phyloP scores from a whole-genome alignment of 2,888 invertebrate genomes.

The Thymelicus sylvestris region DNA sequence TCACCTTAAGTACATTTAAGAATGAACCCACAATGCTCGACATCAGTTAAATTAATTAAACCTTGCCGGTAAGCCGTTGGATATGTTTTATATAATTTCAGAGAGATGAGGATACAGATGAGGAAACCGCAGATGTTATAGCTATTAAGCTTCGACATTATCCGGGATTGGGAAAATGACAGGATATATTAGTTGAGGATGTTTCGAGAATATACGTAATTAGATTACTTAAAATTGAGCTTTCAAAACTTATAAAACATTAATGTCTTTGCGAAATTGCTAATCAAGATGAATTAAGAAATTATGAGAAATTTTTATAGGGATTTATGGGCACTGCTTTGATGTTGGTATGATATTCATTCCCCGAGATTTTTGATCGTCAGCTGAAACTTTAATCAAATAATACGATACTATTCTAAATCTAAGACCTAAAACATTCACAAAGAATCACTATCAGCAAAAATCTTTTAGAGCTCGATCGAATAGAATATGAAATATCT shows the following conservation, averaged over 20 bases:
- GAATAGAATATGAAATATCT: too few species aligned
- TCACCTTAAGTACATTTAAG: too few species aligned
- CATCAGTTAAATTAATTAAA: too few species aligned
- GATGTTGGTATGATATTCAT: background rate
- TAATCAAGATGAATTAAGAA: conserved; percentile 12
- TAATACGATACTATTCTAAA: too few species aligned
- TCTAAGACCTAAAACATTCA: too few species aligned
- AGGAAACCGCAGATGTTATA: conserved; percentile 67
- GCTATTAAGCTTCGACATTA: conserved; percentile 62
- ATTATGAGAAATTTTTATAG: background rate
- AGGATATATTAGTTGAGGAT: conserved; percentile 39
- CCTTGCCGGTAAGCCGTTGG: too few species aligned
- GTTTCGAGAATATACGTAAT: conserved; percentile 28
- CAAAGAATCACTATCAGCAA: too few species aligned
- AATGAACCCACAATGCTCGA: too few species aligned
- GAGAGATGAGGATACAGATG: conserved; percentile 53
- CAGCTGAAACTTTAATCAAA: too few species aligned
- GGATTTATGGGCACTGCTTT: background rate
- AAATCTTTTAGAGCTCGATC: too few species aligned
- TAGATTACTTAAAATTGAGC: conserved; percentile 13
- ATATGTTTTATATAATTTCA: background rate
- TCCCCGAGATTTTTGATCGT: too few species aligned
- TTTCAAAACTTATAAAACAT: conserved; percentile 17
- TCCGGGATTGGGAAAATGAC: conserved; percentile 49
- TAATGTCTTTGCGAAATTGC: conserved; percentile 41